Base-by-base conservation (phyloP, 2,797 vertebrate genomes). In the Periparus ater region DNA sequence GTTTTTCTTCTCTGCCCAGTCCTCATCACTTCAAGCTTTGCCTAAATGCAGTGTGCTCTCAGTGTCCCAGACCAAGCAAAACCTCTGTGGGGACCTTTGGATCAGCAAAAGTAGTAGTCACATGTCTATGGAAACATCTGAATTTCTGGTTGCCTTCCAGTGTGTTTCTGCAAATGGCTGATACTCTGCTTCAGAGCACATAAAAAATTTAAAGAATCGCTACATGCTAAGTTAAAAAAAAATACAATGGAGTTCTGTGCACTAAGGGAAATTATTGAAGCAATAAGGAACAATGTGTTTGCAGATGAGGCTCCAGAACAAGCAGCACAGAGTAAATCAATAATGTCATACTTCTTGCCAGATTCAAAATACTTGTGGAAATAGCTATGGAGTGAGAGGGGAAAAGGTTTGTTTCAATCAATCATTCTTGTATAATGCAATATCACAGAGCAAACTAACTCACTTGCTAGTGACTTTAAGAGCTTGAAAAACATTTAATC, bases 251-350 rank as follows among this genome's bases (percentile, higher is more conserved):
- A 95, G 89, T 97, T 95, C 89, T 97, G 93, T 97, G 95, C 85
- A 87, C 97, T 97, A 95, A 84, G 96, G 97, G 96, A 97, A 98
- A 97, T 98, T 97, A 98, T 96, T 97, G 97, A 97, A 97, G 97
- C 97, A 97, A 98, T 98, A 98, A 98, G 97, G 97, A 98, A 91
- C 96, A 96, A 96, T 97, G 97, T 90, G 97, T 97, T 98, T 98
- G 97, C 97, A 97, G 97, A 98, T 96, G 97, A 98, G 95, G 94
- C 96, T 91, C 85, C 90, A 91, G 96, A 89, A 93, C 92, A 94
- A 96, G 95, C 91, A 85, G 88, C 68, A 72, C 89, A 91, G 94
- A 96, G 94, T 89, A 96, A 97, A 98, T 98, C 98, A 96, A 98
- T 98, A 98, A 93, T 94, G 96, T 96, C 97, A 95, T 97, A 94